Base-by-base conservation (phyloP, 2,113 vertebrate genomes). In the Isurus oxyrinchus region DNA sequence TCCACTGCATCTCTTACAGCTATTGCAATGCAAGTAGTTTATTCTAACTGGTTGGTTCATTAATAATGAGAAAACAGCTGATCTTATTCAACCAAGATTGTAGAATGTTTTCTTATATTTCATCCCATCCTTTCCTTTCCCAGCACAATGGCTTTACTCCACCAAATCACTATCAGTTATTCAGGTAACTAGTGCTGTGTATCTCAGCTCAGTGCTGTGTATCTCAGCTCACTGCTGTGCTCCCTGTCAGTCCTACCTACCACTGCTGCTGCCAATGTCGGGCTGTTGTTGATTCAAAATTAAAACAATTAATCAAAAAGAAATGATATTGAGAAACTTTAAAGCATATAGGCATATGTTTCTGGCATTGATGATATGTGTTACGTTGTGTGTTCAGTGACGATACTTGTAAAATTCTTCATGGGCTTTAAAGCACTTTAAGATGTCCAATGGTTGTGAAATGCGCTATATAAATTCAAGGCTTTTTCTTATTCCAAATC, bases 41-140 rank as follows among this genome's bases (percentile, higher is more conserved):
- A 95, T 72, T 95, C 94, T 95, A 95, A 95, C 66, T 72, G 94
- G 66, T 72, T 95, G 66, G 44, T 76, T 95, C 94, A 95, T 55
- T 95, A 95, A 72, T 72, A 95, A 95, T 21, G 27, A 95, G 66
- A 55, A 72, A 95, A 55, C 94, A 76, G n/a, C 49, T 95, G 94
- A 53, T 76, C 49, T 95, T 95, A 53, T 72, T 95, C 40, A 27
- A 27, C 1, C 94, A 49, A 59, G 13, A 59, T 19, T 59, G 1
- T 35, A 91, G 55, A 4, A 13, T 72, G 7, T 53, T 25, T 27
- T 31, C 1, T 31, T 31, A 31, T 31, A 53, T 95, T 72, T 72
- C 67, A 53, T 14, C 44, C 31, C 49, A n/a, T 76, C 14, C 49
- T 59, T 91, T 59, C 55, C 11, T 35, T 55, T 91, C 25, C 0